Percentiles rank a stretch among this genome's conserved stretches.
phyloP scores from a whole-genome alignment of 2,888 invertebrate genomes.

The Rhorus exstirpatorius region DNA sequence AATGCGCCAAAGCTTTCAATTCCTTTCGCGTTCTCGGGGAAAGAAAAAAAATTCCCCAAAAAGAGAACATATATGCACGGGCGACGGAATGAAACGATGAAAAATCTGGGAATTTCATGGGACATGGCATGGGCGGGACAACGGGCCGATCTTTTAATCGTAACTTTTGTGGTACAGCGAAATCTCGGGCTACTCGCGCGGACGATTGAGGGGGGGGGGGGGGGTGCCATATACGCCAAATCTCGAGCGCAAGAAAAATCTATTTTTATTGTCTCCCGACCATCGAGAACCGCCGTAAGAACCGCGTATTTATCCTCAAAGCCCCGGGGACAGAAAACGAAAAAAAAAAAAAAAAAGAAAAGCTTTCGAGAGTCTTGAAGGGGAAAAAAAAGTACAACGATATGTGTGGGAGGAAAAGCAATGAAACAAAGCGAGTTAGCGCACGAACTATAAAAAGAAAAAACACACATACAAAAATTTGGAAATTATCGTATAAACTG shows the following conservation, averaged over 20 bases:
- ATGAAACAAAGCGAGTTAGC: slow-evolving; percentile 11
- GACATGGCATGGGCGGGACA: slow-evolving; percentile 78
- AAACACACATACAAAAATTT: no score
- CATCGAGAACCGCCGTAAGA: slow-evolving; percentile 51
- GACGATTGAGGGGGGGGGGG: not conserved
- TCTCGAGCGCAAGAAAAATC: slow-evolving; percentile 77
- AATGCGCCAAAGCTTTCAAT: not conserved
- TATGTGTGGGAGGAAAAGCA: slow-evolving; percentile 8
- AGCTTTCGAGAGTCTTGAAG: slow-evolving; percentile 20
- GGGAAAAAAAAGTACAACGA: not conserved
- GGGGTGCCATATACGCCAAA: slow-evolving; percentile 68
- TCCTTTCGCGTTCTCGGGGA: not conserved
- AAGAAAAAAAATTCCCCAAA: slow-evolving; percentile 42
- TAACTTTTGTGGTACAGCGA: slow-evolving; percentile 75
- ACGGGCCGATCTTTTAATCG: slow-evolving; percentile 79
- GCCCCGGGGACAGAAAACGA: slow-evolving; percentile 33
- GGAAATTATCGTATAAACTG: slow-evolving; percentile 14
- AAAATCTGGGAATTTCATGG: slow-evolving; percentile 76
- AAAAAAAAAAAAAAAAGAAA: slow-evolving; percentile 20
- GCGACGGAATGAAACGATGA: slow-evolving; percentile 46
- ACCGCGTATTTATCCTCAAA: slow-evolving; percentile 68
- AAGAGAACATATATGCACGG: slow-evolving; percentile 68
- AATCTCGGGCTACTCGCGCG: slow-evolving; percentile 70
- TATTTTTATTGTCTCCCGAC: slow-evolving; percentile 82
- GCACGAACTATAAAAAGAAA: slow-evolving; percentile 18